phyloP scores from a whole-genome alignment of 2,113 vertebrate species.

The Polyodon spathula region DNA sequence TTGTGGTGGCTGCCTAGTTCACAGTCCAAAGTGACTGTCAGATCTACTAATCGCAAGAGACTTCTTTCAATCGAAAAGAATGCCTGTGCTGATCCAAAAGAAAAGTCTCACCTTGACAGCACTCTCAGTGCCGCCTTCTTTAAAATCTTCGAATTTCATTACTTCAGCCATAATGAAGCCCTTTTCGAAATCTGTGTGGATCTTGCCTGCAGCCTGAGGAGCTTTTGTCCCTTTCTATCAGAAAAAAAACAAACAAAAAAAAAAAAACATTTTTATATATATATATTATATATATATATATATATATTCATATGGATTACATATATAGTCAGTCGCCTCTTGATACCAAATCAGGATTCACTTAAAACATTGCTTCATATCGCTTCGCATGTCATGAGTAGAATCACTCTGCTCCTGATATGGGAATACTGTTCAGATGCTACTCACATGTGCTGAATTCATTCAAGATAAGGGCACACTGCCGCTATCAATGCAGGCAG shows the following conservation, averaged over 20 bases:
- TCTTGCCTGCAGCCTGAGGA: conserved; percentile 89
- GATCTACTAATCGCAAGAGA: conserved; percentile 51
- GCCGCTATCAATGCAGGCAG: conserved; percentile 58
- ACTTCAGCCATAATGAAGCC: conserved; percentile 96
- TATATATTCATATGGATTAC: too few relatives aligned
- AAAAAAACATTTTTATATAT: too few relatives aligned
- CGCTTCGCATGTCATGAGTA: conserved; percentile 32
- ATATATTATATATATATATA: too few relatives aligned
- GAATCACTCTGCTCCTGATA: conserved; percentile 41
- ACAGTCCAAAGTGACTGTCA: conserved; percentile 46
- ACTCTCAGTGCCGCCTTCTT: conserved; percentile 81
- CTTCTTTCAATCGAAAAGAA: conserved; percentile 42
- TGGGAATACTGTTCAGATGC: conserved; percentile 35
- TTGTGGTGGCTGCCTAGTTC: conserved; percentile 34
- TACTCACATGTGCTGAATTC: conserved; percentile 33
- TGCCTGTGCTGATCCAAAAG: conserved; percentile 40
- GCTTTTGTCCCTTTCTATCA: conserved; percentile 88
- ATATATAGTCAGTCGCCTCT: too few relatives aligned
- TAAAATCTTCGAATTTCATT: conserved; percentile 96
- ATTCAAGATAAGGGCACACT: conserved; percentile 59
- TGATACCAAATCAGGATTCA: conserved; percentile 40
- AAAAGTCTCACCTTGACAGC: conserved; percentile 79
- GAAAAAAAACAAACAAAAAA: conserved; percentile 44
- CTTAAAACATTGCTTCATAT: conserved; percentile 44
- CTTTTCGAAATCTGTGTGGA: conserved; percentile 83